Evolutionary conservation across 2,797 vertebrate species (phyloP).

Genomic region (Chromobotia macracanthus): DNA sequence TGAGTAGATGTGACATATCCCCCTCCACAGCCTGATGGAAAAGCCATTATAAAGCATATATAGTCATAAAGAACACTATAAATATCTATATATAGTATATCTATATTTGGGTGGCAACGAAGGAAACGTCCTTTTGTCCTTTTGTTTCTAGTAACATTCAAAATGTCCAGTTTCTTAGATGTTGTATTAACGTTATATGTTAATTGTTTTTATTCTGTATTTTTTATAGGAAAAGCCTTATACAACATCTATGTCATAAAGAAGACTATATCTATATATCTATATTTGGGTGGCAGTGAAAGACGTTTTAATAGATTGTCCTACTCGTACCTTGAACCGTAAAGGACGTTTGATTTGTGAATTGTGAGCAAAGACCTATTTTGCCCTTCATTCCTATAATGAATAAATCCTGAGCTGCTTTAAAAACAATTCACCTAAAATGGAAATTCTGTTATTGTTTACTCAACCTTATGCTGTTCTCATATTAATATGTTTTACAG

Average conservation of each 20-base stretch:
- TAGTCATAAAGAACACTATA: background rate
- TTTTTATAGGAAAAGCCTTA: slow-evolving; percentile 10
- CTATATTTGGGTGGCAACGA: slow-evolving; percentile 4
- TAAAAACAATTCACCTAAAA: background rate
- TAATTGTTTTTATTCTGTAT: too few relatives aligned
- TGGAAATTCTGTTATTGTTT: too few relatives aligned
- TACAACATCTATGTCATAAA: background rate
- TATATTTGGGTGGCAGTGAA: slow-evolving; percentile 6
- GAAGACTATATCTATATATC: background rate
- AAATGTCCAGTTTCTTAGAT: too few relatives aligned
- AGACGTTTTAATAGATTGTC: background rate
- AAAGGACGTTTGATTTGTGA: background rate
- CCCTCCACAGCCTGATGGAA: slow-evolving; percentile 17
- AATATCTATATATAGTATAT: background rate
- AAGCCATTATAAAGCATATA: background rate
- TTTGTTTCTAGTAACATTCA: too few relatives aligned
- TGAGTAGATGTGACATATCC: slow-evolving; percentile 46
- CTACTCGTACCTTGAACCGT: background rate
- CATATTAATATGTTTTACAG: too few relatives aligned
- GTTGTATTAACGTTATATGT: too few relatives aligned
- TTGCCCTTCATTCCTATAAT: background rate
- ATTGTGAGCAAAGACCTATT: background rate
- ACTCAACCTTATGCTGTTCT: background rate
- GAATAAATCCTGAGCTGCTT: slow-evolving; percentile 5
- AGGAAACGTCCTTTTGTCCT: background rate